phyloP scores from a whole-genome alignment of 2,888 invertebrate genomes.

The Calephelis perditalis region DNA sequence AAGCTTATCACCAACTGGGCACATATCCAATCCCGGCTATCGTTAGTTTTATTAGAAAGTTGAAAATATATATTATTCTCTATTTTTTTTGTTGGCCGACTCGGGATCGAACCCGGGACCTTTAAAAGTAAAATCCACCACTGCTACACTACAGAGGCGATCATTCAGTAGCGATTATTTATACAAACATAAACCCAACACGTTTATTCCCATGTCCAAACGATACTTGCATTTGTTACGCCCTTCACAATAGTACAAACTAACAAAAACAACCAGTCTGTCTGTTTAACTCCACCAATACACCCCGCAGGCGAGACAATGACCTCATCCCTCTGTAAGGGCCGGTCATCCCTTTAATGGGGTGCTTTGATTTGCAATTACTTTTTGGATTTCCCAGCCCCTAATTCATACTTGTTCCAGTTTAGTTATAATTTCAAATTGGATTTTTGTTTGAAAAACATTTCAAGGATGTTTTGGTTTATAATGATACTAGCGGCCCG shows the following conservation, averaged over 20 bases:
- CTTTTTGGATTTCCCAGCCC: constrained; percentile 14
- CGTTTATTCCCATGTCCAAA: neutral
- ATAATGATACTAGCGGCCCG: no score
- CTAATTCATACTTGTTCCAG: constrained; percentile 13
- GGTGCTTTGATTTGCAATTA: constrained; percentile 33
- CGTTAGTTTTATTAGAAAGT: no score
- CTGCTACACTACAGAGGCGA: no score
- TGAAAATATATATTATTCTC: no score
- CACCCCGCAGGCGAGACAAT: constrained; percentile 28
- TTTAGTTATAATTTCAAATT: constrained; percentile 15
- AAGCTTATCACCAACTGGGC: no score
- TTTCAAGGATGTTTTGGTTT: no score
- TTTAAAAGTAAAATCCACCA: no score
- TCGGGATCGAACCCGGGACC: no score
- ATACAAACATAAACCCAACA: neutral
- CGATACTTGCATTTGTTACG: neutral
- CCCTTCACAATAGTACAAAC: neutral
- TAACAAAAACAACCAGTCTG: constrained; percentile 9
- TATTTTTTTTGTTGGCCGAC: no score
- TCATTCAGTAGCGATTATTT: neutral
- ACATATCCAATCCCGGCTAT: no score
- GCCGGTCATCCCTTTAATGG: constrained; percentile 38
- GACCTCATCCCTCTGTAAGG: constrained; percentile 30
- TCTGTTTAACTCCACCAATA: constrained; percentile 7
- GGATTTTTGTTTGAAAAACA: constrained; percentile 14